phyloP scores from a whole-genome alignment of 2,113 vertebrate species.

The Ctenomys sociabilis region DNA sequence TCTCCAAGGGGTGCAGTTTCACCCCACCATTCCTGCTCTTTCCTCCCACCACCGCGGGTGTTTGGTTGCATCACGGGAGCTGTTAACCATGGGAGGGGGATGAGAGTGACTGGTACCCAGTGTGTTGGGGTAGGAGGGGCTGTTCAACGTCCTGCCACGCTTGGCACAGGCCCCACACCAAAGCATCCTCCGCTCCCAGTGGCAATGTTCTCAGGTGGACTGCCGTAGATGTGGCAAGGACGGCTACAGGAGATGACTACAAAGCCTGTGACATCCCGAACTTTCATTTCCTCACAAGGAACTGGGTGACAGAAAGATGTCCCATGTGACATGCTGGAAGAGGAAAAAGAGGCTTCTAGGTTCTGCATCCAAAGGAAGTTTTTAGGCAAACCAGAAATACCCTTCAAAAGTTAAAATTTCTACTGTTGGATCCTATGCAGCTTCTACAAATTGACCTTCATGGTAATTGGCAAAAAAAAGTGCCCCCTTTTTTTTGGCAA shows the following conservation, averaged over 20 bases:
- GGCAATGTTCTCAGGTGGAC: neutral
- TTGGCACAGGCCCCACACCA: neutral
- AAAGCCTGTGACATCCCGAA: neutral
- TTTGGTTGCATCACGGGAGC: neutral
- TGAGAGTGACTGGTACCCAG: neutral
- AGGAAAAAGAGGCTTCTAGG: neutral
- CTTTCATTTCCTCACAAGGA: neutral
- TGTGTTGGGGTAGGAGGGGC: neutral
- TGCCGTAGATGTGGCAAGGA: neutral
- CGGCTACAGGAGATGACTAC: neutral
- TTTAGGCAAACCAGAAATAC: constrained; percentile 24
- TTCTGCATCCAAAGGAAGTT: neutral
- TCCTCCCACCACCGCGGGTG: neutral
- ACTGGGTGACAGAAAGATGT: constrained; percentile 15
- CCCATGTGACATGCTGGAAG: neutral
- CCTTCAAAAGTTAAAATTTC: constrained; percentile 2
- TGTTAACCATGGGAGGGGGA: neutral
- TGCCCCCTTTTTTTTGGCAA: neutral
- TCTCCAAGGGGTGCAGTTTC: neutral
- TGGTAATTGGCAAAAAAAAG: neutral
- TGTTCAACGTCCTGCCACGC: neutral
- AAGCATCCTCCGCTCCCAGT: neutral
- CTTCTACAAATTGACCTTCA: constrained; percentile 17
- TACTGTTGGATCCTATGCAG: neutral
- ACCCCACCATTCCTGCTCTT: accelerated